Percentiles rank a stretch among this genome's conserved stretches.
Evolutionary conservation across 2,888 invertebrate genomes (phyloP).

Genomic region (Euphydryas editha): DNA sequence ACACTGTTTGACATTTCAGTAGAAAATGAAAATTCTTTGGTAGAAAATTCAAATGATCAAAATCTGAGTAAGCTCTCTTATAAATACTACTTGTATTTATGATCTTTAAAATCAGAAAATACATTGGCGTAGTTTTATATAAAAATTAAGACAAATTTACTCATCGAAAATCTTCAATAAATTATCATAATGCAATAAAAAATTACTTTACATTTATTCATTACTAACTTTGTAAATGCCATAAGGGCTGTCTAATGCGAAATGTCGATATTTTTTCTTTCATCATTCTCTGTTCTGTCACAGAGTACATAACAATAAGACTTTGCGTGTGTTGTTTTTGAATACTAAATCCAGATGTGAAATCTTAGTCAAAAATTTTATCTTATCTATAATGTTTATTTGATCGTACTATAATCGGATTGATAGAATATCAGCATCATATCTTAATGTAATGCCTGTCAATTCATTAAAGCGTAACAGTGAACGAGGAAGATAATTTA

Average conservation of each 20-base stretch:
- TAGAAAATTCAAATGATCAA: no score
- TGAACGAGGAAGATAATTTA: constrained; percentile 58
- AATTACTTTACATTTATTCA: not conserved
- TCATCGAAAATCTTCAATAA: not conserved
- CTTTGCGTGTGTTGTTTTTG: constrained; percentile 51
- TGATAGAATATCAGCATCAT: constrained; percentile 54
- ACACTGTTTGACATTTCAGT: no score
- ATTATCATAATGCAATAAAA: not conserved
- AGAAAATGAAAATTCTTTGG: no score
- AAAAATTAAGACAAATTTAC: no score
- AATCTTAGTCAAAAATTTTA: constrained; percentile 23
- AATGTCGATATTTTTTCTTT: constrained; percentile 27
- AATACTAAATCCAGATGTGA: constrained; percentile 18
- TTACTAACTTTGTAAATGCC: constrained; percentile 16
- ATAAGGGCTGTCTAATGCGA: constrained; percentile 12
- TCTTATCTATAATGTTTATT: constrained; percentile 63
- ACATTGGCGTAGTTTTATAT: no score
- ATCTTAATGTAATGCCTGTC: constrained; percentile 60
- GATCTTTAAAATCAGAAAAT: no score
- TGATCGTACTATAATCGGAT: constrained; percentile 63
- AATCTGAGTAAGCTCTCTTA: no score
- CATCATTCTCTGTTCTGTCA: constrained; percentile 2
- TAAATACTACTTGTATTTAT: no score
- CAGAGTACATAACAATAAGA: constrained; percentile 5
- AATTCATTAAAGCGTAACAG: constrained; percentile 72